Conservation (phyloP, 1,140 invertebrate species). For the Cylas formicarius region DNA sequence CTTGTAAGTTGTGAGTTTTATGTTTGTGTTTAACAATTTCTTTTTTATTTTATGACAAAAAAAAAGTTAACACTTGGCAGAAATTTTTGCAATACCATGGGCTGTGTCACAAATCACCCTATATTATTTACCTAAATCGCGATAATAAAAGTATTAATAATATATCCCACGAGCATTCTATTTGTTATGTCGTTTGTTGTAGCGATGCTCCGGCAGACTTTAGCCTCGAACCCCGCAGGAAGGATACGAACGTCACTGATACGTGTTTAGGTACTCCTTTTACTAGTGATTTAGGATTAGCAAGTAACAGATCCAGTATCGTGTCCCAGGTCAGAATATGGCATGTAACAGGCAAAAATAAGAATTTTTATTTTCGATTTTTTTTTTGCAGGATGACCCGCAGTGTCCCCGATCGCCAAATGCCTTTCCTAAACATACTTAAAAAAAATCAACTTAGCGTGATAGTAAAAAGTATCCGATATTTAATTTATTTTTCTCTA, state of each 20-base stretch:
- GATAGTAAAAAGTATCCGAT: no score
- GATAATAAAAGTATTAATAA: no score
- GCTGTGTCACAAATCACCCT: no score
- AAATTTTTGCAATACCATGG: no score
- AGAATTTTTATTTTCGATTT: constrained; percentile 6
- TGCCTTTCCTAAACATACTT: constrained; percentile 32
- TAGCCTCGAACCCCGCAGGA: constrained; percentile 25
- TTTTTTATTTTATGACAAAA: constrained; percentile 3
- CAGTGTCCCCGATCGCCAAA: constrained; percentile 30
- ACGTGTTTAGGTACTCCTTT: constrained; percentile 25
- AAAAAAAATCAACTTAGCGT: no score
- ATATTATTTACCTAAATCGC: no score
- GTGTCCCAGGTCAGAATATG: constrained; percentile 26
- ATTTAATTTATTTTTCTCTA: no score
- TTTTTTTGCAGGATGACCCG: constrained; percentile 29
- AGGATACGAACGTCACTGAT: constrained; percentile 20
- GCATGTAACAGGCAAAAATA: constrained; percentile 1
- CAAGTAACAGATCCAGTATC: constrained; percentile 32
- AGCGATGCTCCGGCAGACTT: constrained; percentile 31
- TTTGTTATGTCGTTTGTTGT: no score
- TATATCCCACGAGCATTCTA: no score
- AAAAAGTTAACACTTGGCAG: no score
- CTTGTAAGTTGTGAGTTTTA: neutral
- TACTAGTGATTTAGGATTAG: constrained; percentile 30
- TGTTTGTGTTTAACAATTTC: neutral